Conservation (phyloP, 2,888 invertebrate genomes). For the Philonicus albiceps region DNA sequence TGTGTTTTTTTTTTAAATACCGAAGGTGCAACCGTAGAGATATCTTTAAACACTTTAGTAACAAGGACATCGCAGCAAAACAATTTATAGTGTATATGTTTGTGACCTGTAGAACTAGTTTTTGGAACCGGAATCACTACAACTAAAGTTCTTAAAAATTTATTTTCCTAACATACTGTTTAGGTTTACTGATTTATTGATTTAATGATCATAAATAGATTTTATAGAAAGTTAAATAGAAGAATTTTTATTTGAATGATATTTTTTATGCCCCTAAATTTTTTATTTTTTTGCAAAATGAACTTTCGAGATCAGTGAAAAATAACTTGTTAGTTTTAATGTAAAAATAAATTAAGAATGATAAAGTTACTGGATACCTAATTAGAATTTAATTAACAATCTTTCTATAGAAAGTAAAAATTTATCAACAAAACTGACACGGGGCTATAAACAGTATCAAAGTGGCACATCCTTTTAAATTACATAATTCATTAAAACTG, state of each 20-base stretch:
- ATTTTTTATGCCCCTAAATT: background rate
- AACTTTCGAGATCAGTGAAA: background rate
- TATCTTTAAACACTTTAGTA: too few relatives aligned
- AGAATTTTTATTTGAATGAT: background rate
- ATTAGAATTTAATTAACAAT: background rate
- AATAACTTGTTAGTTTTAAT: background rate
- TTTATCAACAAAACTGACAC: background rate
- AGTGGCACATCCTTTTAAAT: slow-evolving; percentile 21
- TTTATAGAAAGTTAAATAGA: background rate
- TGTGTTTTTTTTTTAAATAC: too few relatives aligned
- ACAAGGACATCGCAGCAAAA: too few relatives aligned
- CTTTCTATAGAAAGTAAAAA: background rate
- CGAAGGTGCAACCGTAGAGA: too few relatives aligned
- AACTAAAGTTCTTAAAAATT: background rate
- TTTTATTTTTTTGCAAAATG: background rate
- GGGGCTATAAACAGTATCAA: background rate
- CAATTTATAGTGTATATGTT: too few relatives aligned
- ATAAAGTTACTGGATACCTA: background rate
- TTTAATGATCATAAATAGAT: background rate
- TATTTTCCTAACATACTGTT: background rate
- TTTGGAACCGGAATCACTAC: background rate
- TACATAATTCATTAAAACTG: slow-evolving; percentile 2
- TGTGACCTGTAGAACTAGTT: background rate
- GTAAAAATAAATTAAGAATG: background rate
- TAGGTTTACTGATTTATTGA: background rate